phyloP scores from a whole-genome alignment of 2,888 invertebrate species.

The Morinoia aosen region DNA sequence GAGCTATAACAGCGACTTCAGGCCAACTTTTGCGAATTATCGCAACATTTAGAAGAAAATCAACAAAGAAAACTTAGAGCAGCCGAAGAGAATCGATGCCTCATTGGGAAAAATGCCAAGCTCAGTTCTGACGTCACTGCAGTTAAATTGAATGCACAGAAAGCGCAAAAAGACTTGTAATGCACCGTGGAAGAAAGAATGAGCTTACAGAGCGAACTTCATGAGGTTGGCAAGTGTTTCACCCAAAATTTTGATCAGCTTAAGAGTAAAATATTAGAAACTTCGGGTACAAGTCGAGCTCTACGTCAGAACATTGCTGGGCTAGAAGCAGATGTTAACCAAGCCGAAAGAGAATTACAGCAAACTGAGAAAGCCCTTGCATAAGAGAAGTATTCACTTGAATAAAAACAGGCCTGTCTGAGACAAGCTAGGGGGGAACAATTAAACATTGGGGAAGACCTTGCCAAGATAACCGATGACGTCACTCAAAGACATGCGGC shows the following conservation, averaged over 20 bases:
- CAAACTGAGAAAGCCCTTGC: neutral
- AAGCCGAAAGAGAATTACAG: neutral
- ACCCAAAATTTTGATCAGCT: neutral
- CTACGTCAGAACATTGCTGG: neutral
- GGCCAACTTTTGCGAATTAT: neutral
- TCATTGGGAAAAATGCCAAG: neutral
- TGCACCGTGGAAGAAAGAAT: neutral
- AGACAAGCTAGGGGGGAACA: neutral
- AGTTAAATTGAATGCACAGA: neutral
- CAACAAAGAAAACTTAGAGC: neutral
- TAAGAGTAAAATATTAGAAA: neutral
- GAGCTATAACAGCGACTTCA: neutral
- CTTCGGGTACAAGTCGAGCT: neutral
- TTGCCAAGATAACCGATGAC: neutral
- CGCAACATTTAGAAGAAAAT: constrained; percentile 12
- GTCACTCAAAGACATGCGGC: neutral
- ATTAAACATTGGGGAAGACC: neutral
- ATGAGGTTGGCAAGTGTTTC: neutral
- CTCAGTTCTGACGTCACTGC: neutral
- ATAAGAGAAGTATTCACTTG: neutral
- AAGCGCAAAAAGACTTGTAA: neutral
- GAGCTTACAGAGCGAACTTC: neutral
- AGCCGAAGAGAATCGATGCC: neutral
- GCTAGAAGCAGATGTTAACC: neutral
- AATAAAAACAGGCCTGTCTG: neutral